A percentile compares a stretch with the other conserved stretches of the same genome.
Conservation (phyloP, 2,888 invertebrate genomes). For the Brassicogethes aeneus region DNA sequence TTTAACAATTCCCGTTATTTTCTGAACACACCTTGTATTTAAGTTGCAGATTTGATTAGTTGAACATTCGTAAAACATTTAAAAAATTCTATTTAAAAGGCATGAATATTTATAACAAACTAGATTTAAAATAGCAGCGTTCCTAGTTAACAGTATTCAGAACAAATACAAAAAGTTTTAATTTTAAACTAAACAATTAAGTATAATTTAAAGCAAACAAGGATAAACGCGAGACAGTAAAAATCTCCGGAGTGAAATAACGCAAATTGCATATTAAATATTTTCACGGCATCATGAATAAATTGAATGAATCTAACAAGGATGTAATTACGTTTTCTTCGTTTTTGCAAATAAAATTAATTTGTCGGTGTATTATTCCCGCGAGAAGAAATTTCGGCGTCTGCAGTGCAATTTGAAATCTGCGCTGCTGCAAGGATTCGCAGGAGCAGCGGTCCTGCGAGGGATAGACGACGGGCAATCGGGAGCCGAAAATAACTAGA, state of each 20-base stretch:
- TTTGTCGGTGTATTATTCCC: constrained; percentile 14
- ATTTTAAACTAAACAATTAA: neutral
- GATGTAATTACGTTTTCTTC: constrained; percentile 17
- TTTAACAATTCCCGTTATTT: too few species aligned
- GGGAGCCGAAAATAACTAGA: constrained; percentile 32
- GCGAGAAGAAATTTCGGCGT: constrained; percentile 12
- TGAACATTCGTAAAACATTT: too few species aligned
- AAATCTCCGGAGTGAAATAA: constrained; percentile 2
- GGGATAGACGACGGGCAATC: constrained; percentile 29
- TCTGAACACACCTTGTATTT: too few species aligned
- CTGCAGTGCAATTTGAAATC: constrained; percentile 23
- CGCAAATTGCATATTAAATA: constrained; percentile 12
- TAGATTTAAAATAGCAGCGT: neutral
- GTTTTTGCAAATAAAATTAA: constrained; percentile 12
- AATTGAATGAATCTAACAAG: constrained; percentile 11
- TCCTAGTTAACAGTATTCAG: too few species aligned
- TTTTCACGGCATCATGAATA: constrained; percentile 9
- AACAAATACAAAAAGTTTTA: too few species aligned
- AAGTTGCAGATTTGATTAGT: too few species aligned
- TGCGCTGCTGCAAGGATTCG: constrained; percentile 22
- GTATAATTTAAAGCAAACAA: neutral
- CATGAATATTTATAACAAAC: neutral
- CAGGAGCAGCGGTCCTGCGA: constrained; percentile 25
- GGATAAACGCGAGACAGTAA: neutral
- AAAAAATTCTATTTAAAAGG: neutral